Base-by-base conservation (phyloP, 2,113 vertebrate genomes). In the Spea bombifrons region DNA sequence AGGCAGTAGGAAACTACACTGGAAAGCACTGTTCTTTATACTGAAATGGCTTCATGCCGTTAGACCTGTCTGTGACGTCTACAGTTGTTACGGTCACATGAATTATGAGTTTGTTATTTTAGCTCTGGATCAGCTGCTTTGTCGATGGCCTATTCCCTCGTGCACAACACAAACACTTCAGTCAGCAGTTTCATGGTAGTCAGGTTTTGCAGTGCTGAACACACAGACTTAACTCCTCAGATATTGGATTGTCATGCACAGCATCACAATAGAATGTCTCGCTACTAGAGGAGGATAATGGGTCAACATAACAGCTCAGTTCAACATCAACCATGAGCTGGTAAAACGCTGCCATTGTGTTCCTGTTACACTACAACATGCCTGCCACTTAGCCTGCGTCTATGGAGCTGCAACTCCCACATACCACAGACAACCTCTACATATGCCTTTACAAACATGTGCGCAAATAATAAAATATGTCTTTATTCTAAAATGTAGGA, bases 41-140 rank as follows among this genome's bases (percentile, higher is more conserved):
- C 48, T 79, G 50, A 30, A 74, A 44, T 53, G 78, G 52, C 46
- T 66, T 73, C 71, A 45, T 68, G 78, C 78, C 73, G 71, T 66
- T 72, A 74, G 49, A 73, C 59, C 71, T 47, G 2, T 63, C 67
- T 8, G 10, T 12, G 13, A 73, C 75, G 17, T 44, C 46, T 73
- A 44, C 8, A 67, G 76, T 30, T 9, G 3, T 43, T 6, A 0
- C 61, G 71, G 6, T 71, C 69, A 65, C 4, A 9, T 75, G n/a
- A 68, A 78, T 75, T 75, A 7, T 52, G 2, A 5, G 76, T 71
- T 12, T 85, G 65, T 7, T 0, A 70, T 82, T 48, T 75, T 76
- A 73, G 80, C 50, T 43, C 61, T 49, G 77, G 81, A 82, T 50
- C 82, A 85, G 83, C 74, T 84, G 82, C 52, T 84, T 16, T 66